These are phyloP conservation scores for Atethmia centrago DNA, from an alignment of 2,888 invertebrate genomes.

Conservation along the genomic window DNA sequence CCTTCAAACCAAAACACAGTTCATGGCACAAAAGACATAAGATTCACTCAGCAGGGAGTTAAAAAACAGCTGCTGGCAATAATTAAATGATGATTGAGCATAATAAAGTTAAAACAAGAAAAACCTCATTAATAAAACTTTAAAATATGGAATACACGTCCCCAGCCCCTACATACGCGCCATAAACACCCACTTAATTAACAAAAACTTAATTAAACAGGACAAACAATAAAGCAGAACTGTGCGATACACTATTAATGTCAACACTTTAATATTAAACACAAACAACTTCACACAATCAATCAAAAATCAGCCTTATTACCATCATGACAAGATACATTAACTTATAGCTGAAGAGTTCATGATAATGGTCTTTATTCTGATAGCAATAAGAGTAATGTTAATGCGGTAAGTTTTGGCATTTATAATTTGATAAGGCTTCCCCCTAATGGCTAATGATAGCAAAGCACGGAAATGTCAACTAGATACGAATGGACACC, in stretches of 20 bases:
- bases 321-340: neutral
- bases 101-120: neutral
- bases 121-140: neutral
- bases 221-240: slow-evolving; percentile 60
- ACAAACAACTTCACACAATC: slow-evolving; percentile 15
- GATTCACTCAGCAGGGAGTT: neutral
- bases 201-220: slow-evolving; percentile 61
- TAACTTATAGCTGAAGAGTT: neutral
- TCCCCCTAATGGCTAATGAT: slow-evolving; percentile 65
- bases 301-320: slow-evolving; percentile 50
- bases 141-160: slow-evolving; percentile 30
- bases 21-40: neutral
- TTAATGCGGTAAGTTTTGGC: slow-evolving; percentile 49
- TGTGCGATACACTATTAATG: slow-evolving; percentile 58
- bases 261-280: slow-evolving; percentile 58
- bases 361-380: slow-evolving; percentile 40
- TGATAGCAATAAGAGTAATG: slow-evolving; percentile 31
- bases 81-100: neutral
- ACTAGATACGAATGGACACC: slow-evolving; percentile 58
- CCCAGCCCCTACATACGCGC: slow-evolving; percentile 4
- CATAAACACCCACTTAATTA: slow-evolving; percentile 65
- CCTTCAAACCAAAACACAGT: neutral
- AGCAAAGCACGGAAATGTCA: slow-evolving; percentile 69
- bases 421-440: slow-evolving; percentile 62
- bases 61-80: neutral